Percentiles rank a stretch among this genome's conserved stretches.
These are phyloP conservation scores for Ryuthela nishihirai DNA, from an alignment of 2,888 invertebrate species.

Conservation along the genomic window DNA sequence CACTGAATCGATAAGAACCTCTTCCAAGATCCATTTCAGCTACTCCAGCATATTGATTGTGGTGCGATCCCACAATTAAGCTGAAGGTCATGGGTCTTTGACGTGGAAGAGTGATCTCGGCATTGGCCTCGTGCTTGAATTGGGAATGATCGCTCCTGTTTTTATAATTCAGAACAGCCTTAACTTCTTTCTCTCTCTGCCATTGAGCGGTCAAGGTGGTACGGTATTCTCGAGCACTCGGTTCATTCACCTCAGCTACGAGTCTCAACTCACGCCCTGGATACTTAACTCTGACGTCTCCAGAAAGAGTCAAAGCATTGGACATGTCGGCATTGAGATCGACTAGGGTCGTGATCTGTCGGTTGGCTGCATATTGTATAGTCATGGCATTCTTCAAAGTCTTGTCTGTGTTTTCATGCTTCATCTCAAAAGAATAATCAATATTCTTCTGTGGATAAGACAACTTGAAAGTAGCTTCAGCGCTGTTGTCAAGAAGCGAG, in stretches of 20 bases:
- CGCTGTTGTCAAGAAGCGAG: constrained; percentile 18
- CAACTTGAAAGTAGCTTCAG: constrained; percentile 17
- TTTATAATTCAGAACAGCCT: constrained; percentile 12
- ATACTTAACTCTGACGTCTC: constrained; percentile 19
- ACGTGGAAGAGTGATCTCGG: constrained; percentile 15
- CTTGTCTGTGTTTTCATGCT: constrained; percentile 29
- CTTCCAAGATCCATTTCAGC: constrained; percentile 12
- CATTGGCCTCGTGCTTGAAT: constrained; percentile 24
- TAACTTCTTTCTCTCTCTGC: constrained; percentile 15
- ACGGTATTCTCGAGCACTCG: constrained; percentile 20
- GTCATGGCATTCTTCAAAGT: constrained; percentile 16
- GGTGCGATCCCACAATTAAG: constrained; percentile 2
- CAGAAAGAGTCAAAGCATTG: constrained; percentile 1
- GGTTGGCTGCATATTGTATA: constrained; percentile 20
- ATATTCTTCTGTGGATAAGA: constrained; percentile 31
- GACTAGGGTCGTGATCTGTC: constrained; percentile 9
- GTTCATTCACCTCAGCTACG: constrained; percentile 11
- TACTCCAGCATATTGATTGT: constrained; percentile 7
- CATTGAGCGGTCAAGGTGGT: constrained; percentile 17
- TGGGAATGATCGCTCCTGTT: constrained; percentile 17
- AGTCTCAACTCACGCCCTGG: constrained; percentile 24
- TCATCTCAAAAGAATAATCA: constrained; percentile 18
- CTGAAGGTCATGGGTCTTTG: constrained; percentile 10
- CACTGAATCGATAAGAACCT: constrained; percentile 17
- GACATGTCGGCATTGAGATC: constrained; percentile 5